Percentiles rank a stretch among this genome's conserved stretches.
These are phyloP conservation scores for Micronycteris hirsuta DNA, from an alignment of 2,113 vertebrate genomes.

Conservation along the genomic window DNA sequence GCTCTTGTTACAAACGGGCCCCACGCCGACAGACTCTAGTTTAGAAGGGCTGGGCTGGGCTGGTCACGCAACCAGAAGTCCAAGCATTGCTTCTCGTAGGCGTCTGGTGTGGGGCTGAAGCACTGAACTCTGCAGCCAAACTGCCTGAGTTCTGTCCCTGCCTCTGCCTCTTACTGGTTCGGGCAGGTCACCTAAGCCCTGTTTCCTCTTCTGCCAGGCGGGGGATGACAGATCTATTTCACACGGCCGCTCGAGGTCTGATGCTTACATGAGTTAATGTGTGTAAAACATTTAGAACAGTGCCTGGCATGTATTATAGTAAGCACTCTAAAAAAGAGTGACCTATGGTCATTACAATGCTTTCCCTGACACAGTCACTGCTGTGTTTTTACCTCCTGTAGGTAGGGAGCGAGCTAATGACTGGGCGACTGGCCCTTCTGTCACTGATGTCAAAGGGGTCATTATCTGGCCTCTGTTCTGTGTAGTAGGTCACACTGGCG, in stretches of 20 bases:
- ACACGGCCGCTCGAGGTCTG: background rate
- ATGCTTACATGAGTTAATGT: background rate
- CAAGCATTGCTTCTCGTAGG: background rate
- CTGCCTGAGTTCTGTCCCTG: background rate
- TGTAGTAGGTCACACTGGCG: background rate
- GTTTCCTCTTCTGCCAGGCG: background rate
- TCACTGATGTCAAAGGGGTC: background rate
- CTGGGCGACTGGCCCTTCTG: background rate
- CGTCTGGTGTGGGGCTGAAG: background rate
- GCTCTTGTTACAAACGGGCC: background rate
- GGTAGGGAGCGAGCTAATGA: background rate
- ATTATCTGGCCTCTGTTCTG: background rate
- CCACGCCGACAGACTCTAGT: background rate
- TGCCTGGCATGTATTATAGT: background rate
- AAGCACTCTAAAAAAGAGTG: background rate
- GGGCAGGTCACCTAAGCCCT: background rate
- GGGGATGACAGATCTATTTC: background rate
- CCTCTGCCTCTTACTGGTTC: background rate
- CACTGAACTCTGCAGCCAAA: background rate
- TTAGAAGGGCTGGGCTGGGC: background rate
- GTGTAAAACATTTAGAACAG: background rate
- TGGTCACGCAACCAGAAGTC: background rate
- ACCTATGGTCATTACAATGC: background rate
- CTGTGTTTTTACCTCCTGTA: background rate
- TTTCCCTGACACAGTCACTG: background rate